These are phyloP conservation scores for Lycophotia porphyrea DNA, from an alignment of 2,888 invertebrate genomes.

Conservation along the genomic window DNA sequence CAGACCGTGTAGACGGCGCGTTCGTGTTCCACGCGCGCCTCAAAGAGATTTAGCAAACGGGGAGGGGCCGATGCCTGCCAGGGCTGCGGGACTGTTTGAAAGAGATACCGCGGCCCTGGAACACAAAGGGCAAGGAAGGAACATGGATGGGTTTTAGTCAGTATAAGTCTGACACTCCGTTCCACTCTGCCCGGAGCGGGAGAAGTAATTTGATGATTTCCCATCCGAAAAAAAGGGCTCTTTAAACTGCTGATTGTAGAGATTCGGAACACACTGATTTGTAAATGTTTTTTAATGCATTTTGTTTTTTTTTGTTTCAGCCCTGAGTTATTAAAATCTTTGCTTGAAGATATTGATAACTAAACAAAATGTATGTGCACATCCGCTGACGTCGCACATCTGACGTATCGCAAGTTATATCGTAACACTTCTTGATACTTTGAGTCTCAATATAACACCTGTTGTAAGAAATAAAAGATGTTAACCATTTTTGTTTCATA, in stretches of 20 bases:
- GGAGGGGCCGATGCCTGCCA: no score
- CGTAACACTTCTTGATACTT: conserved; percentile 2
- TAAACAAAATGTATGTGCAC: background rate
- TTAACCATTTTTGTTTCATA: background rate
- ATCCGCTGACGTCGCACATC: background rate
- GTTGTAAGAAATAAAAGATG: background rate
- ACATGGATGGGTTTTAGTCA: no score
- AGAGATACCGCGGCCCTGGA: no score
- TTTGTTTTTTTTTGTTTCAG: background rate
- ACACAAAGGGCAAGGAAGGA: no score
- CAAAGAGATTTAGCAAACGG: no score
- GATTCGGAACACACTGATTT: background rate
- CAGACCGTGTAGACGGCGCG: no score
- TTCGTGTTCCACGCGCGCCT: no score
- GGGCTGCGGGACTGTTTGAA: no score
- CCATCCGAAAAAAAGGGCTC: no score
- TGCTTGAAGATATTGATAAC: background rate
- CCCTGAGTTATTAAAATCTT: background rate
- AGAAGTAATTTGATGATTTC: no score
- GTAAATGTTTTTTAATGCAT: background rate
- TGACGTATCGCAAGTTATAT: background rate
- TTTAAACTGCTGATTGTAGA: background rate
- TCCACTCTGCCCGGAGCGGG: no score
- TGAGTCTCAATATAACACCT: background rate
- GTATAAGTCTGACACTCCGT: no score